phyloP scores from a whole-genome alignment of 2,888 invertebrate species.

The Sipha maydis region DNA sequence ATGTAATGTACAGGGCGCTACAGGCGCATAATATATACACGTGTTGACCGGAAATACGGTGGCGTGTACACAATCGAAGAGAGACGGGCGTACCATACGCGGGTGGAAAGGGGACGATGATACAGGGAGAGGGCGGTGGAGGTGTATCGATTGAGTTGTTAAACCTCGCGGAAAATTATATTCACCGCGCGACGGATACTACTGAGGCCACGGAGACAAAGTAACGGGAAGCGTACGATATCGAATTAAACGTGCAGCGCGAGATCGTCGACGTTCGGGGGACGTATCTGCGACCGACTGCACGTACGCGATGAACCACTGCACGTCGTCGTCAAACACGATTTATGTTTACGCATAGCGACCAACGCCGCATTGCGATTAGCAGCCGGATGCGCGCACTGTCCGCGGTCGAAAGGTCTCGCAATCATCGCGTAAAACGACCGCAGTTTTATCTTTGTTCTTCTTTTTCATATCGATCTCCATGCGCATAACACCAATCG shows the following conservation, averaged over 20 bases:
- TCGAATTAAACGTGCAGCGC: constrained; percentile 43
- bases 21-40: not conserved
- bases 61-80: not conserved
- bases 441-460: not conserved
- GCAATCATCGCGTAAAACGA: not conserved
- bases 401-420: not conserved
- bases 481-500: not conserved
- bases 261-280: constrained; percentile 19
- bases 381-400: not conserved
- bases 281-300: not conserved
- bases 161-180: constrained; percentile 47
- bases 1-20: no score
- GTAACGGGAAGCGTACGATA: constrained; percentile 47
- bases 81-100: not conserved
- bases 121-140: not conserved
- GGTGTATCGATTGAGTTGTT: constrained; percentile 40
- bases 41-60: not conserved
- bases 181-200: constrained; percentile 37
- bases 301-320: not conserved
- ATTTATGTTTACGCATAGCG: not conserved
- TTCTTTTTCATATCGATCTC: not conserved
- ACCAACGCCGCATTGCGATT: not conserved
- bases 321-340: not conserved
- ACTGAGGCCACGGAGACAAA: not conserved
- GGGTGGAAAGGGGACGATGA: not conserved